Evolutionary conservation across 2,113 vertebrate species (phyloP).

Genomic region (Pavo muticus): DNA sequence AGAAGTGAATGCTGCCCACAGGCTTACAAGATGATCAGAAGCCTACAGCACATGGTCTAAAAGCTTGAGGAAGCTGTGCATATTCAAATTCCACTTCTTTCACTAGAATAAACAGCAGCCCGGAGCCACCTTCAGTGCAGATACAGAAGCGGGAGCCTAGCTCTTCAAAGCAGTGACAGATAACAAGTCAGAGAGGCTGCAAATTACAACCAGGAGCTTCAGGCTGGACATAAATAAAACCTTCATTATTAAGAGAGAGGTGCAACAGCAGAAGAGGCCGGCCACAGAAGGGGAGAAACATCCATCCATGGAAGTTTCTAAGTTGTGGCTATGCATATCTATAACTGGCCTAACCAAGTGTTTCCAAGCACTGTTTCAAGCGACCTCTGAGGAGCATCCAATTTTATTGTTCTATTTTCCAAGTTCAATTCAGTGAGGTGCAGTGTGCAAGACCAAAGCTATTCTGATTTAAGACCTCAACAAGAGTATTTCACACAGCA

Average conservation of each 20-base stretch:
- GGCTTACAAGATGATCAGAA: not conserved
- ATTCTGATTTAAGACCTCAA: not conserved
- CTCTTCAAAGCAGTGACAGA: not conserved
- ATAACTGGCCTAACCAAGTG: not conserved
- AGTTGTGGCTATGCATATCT: not conserved
- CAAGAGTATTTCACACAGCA: not conserved
- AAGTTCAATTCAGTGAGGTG: not conserved
- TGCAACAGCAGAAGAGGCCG: not conserved
- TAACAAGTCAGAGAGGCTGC: not conserved
- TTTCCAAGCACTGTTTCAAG: not conserved
- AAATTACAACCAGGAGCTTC: not conserved
- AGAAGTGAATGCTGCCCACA: not conserved
- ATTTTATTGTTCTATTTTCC: not conserved
- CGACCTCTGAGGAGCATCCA: not conserved
- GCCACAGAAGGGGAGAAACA: not conserved
- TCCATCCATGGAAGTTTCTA: not conserved
- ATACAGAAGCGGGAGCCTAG: not conserved
- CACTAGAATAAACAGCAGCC: not conserved
- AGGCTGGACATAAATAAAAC: not conserved
- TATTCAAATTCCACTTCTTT: not conserved
- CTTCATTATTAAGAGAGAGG: not conserved
- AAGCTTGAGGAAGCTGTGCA: not conserved
- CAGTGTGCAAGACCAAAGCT: not conserved
- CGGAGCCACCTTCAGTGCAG: not conserved
- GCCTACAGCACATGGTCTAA: not conserved